Base-by-base conservation (phyloP, 2,888 invertebrate species). In the Zhuqinia jingwanae region DNA sequence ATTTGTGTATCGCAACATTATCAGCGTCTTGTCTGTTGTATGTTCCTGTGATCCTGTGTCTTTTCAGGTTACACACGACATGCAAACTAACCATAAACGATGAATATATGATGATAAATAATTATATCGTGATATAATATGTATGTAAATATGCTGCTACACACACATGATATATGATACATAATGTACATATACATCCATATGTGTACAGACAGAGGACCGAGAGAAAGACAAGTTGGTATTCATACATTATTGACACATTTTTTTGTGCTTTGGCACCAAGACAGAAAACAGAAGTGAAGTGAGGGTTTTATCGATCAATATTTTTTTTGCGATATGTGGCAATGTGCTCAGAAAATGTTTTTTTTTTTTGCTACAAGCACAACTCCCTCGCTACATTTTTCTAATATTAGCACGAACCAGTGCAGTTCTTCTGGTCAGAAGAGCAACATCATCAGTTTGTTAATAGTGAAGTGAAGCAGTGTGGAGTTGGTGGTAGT, bases 171-270 rank as follows among this genome's bases (percentile, higher is more conserved):
- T 65, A 1, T n/a, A 15, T 65, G 36, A 36, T 65, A 30, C 30
- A n/a, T 17, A 8, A 13, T 53, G 17, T n/a, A 13, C 47, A n/a
- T 53, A 53, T 53, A n/a, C 17, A n/a, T 17, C n/a, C n/a, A n/a
- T 53, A 3, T 58, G 17, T 63, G 30, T 3, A 30, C 63, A 25
- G 15, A 63, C n/a, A 63, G 2, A 63, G 15, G 36, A 30, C 25
- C 13, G 63, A 42, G 42, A 42, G 42, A 68, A 11, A 68, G 45
- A 22, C 68, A 45, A 68, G 20, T 17, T 75, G n/a, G 50, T 73
- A 6, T 20, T 73, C 8, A 42, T 25, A 56, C 70, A 65, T 20
- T 80, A 81, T 81, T 81, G 81, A 81, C 81, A 81, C 80, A 81
- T 53, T 80, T 80, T 56, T 65, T 17, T 58, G 45, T 68, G 10